Evolutionary conservation across 2,888 invertebrate species (phyloP).

Genomic region (Seira musarum): DNA sequence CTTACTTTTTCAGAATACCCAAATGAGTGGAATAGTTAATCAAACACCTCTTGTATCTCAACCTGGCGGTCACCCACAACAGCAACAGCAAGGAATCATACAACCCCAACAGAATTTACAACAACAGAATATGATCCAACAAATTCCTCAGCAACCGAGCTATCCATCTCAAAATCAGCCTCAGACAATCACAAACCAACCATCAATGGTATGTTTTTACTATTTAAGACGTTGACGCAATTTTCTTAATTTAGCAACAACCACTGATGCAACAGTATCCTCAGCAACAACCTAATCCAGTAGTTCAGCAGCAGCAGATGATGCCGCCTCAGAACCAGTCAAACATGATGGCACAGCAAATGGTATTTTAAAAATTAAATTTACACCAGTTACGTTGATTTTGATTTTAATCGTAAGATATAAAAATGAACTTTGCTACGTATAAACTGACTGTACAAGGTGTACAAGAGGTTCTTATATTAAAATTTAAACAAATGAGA

Average conservation of each 20-base stretch:
- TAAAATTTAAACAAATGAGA: too few relatives aligned
- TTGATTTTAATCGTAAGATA: too few relatives aligned
- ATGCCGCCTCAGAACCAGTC: conserved; percentile 65
- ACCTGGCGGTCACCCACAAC: conserved; percentile 58
- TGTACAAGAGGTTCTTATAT: too few relatives aligned
- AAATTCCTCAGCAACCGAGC: conserved; percentile 73
- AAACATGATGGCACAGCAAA: conserved; percentile 51
- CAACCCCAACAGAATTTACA: conserved; percentile 47
- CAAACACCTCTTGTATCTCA: conserved; percentile 62
- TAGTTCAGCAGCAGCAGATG: conserved; percentile 70
- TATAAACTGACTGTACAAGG: too few relatives aligned
- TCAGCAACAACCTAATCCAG: conserved; percentile 73
- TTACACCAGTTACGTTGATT: background rate
- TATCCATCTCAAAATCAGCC: conserved; percentile 62
- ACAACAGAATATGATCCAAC: conserved; percentile 71
- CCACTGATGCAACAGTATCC: conserved; percentile 61
- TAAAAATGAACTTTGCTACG: too few relatives aligned
- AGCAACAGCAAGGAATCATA: conserved; percentile 57
- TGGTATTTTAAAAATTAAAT: conserved; percentile 42
- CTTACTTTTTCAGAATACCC: conserved; percentile 30
- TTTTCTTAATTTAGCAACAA: conserved; percentile 40
- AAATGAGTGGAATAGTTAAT: conserved; percentile 47
- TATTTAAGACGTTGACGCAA: conserved; percentile 5
- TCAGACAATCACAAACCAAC: conserved; percentile 60
- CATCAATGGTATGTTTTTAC: conserved; percentile 56